Conservation (phyloP, 2,888 invertebrate genomes). For the Nowickia ferox region DNA sequence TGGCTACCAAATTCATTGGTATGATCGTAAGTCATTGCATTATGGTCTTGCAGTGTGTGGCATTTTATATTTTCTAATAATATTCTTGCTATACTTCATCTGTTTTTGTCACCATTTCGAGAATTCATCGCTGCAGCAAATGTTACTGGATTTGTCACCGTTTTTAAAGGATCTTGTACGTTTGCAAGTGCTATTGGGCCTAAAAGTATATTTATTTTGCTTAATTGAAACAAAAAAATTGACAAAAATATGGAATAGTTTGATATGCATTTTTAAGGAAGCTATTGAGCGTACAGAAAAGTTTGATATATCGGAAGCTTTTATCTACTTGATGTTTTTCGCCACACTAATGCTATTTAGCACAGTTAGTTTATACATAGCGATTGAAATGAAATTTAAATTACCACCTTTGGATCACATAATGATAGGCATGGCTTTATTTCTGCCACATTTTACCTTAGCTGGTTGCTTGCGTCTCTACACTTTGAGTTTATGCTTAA, state of each 20-base stretch:
- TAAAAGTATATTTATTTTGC: slow-evolving; percentile 76
- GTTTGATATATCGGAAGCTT: slow-evolving; percentile 63
- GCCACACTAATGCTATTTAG: slow-evolving; percentile 75
- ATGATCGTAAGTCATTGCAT: slow-evolving; percentile 68
- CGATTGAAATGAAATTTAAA: slow-evolving; percentile 78
- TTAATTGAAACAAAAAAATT: slow-evolving; percentile 74
- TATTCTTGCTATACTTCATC: slow-evolving; percentile 73
- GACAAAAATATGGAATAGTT: slow-evolving; percentile 71
- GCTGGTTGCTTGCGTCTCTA: slow-evolving; percentile 74
- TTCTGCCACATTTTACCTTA: slow-evolving; percentile 78
- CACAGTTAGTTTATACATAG: slow-evolving; percentile 77
- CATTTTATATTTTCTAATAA: slow-evolving; percentile 70
- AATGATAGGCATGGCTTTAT: slow-evolving; percentile 77
- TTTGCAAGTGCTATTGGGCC: slow-evolving; percentile 76
- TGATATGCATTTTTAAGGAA: slow-evolving; percentile 69
- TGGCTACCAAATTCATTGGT: slow-evolving; percentile 76
- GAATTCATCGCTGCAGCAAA: slow-evolving; percentile 74
- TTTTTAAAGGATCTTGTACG: slow-evolving; percentile 76
- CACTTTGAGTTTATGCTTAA: slow-evolving; percentile 75
- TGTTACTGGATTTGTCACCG: slow-evolving; percentile 77
- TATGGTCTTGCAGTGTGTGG: slow-evolving; percentile 73
- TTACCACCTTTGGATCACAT: slow-evolving; percentile 77
- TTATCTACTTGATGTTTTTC: slow-evolving; percentile 75
- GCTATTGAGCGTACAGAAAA: slow-evolving; percentile 17
- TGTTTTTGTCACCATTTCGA: slow-evolving; percentile 79